These are phyloP conservation scores for Mechanitis messenoides DNA, from an alignment of 2,888 invertebrate genomes.

Conservation along the genomic window DNA sequence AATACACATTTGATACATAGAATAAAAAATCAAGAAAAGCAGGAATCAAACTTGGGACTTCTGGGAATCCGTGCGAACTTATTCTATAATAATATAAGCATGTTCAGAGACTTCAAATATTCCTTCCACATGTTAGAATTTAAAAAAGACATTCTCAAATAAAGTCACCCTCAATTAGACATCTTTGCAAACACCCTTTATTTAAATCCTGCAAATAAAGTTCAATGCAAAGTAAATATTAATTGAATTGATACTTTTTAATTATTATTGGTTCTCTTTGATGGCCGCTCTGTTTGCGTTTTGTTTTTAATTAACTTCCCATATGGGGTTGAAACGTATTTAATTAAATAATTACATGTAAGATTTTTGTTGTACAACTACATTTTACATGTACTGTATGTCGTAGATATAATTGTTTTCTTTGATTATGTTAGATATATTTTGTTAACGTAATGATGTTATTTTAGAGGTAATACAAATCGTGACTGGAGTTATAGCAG, in stretches of 20 bases:
- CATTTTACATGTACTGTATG: not conserved
- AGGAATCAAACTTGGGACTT: too few relatives aligned
- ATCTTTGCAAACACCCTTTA: not conserved
- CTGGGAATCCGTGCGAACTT: too few relatives aligned
- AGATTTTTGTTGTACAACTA: not conserved
- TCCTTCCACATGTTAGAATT: not conserved
- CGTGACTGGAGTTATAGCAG: not conserved
- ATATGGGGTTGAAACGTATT: conserved; percentile 18
- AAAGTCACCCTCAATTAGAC: not conserved
- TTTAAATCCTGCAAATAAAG: conserved; percentile 1
- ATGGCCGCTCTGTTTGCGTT: conserved; percentile 20
- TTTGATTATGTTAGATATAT: not conserved
- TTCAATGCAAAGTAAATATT: conserved; percentile 20
- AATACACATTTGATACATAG: too few relatives aligned
- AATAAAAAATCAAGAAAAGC: too few relatives aligned
- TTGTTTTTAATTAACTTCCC: conserved; percentile 24
- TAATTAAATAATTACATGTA: conserved; percentile 18
- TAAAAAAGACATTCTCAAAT: not conserved
- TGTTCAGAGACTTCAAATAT: too few relatives aligned
- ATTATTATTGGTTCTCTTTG: conserved; percentile 23
- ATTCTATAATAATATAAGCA: too few relatives aligned
- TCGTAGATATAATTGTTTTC: too few relatives aligned
- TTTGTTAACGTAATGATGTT: not conserved
- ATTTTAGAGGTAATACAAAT: conserved; percentile 1
- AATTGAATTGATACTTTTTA: conserved; percentile 16